These are phyloP conservation scores for Drosophila equinoxialis DNA, from an alignment of 1,140 invertebrate genomes.

Conservation along the genomic window DNA sequence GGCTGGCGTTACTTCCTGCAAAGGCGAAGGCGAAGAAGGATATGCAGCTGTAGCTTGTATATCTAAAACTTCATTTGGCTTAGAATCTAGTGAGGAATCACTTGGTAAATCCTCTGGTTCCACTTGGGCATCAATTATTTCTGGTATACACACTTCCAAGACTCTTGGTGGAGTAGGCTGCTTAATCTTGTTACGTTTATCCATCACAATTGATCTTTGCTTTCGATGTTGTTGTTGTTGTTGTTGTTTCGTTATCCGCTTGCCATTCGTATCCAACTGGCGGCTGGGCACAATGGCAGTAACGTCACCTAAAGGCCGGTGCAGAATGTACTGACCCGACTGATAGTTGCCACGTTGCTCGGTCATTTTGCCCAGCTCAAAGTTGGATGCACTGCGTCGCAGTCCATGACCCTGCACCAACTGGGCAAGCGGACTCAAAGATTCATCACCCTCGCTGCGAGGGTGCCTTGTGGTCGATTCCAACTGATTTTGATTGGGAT, in stretches of 20 bases:
- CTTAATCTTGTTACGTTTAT: neutral
- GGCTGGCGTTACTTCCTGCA: neutral
- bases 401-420: neutral
- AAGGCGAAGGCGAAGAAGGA: neutral
- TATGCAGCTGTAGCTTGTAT: too few species aligned
- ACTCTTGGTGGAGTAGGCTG: constrained; percentile 10
- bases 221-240: neutral
- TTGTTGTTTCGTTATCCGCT: neutral
- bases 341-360: constrained; percentile 43
- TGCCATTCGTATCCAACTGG: constrained; percentile 1
- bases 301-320: constrained; percentile 23
- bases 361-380: constrained; percentile 53
- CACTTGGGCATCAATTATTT: constrained; percentile 58
- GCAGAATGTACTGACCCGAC: constrained; percentile 33
- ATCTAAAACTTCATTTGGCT: neutral
- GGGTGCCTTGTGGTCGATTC: constrained; percentile 34
- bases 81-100: constrained; percentile 12
- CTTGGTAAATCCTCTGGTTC: constrained; percentile 38
- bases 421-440: neutral
- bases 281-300: constrained; percentile 28
- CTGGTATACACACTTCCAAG: constrained; percentile 54
- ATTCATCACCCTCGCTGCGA: constrained; percentile 60
- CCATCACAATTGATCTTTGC: neutral
- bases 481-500: constrained; percentile 53
- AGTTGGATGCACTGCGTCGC: constrained; percentile 54